Evolutionary conservation across 2,113 vertebrate genomes (phyloP), one percentile per base, ranked within the genome.

Genomic region (Zosterops hypoxanthus): DNA sequence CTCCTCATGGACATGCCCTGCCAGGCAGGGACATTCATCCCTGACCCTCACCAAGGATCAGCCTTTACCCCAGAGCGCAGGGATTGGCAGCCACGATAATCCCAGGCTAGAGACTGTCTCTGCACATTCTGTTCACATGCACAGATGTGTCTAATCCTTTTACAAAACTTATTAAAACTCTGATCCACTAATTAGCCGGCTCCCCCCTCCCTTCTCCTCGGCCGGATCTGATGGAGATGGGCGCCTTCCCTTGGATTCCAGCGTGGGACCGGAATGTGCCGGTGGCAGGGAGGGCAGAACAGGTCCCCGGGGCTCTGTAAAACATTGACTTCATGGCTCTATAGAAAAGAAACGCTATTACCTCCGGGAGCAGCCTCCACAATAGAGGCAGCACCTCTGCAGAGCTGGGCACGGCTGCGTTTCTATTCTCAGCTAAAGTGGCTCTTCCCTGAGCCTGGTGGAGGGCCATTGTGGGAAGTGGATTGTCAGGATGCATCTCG

Each of bases 91-190:
- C 64, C 72, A 22, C 24, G 26, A 5, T 93, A 95, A 97, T 96
- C 95, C 93, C 80, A 83, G 86, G 86, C 95, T 50, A 8, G 94
- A 75, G 93, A 68, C 72, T 93, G 93, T 82, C 94, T 92, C 94
- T 86, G 80, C 76, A 26, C 69, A 92, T 96, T 96, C 90, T 42
- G 88, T 70, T 93, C 88, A 49, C 66, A 56, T 2, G 82, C 82
- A 75, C 50, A 84, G 92, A 97, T 86, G 90, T 49, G 68, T 53
- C 90, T 96, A 96, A 97, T 96, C 95, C 94, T 79, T 95, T 96
- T 95, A 95, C 85, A 82, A 86, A 95, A 95, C 89, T 94, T 86
- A 93, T 75, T 96, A 95, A 92, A 96, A 53, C 80, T 68, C 80
- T 17, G 49, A 90, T 64, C 65, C 61, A 24, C 90, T 96, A 88